Evolutionary conservation across 2,888 invertebrate species (phyloP).

Genomic region (Axea sp.): DNA sequence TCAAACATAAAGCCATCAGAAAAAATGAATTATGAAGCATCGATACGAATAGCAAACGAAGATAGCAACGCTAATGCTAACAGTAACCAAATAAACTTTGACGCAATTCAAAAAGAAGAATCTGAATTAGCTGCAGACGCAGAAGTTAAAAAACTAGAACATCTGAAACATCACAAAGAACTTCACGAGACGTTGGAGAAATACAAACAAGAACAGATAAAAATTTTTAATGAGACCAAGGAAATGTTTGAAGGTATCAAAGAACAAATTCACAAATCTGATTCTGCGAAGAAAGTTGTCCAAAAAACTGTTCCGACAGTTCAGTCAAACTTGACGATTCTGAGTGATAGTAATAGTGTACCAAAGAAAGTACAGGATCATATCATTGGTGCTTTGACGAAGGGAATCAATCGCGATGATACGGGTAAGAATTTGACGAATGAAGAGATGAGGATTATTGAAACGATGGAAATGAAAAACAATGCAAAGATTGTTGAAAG

Average conservation of each 20-base stretch:
- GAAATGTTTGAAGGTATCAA: constrained; percentile 83
- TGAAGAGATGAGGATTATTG: too few species aligned
- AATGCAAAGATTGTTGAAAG: constrained; percentile 38
- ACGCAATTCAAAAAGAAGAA: constrained; percentile 79
- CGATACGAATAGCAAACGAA: constrained; percentile 71
- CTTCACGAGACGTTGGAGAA: constrained; percentile 82
- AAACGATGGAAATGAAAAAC: not conserved
- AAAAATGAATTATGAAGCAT: constrained; percentile 1
- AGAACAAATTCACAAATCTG: constrained; percentile 74
- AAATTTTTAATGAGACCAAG: constrained; percentile 85
- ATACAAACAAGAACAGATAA: constrained; percentile 85
- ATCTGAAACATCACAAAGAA: constrained; percentile 75
- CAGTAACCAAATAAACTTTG: constrained; percentile 75
- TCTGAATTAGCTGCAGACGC: constrained; percentile 79
- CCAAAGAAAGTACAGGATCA: constrained; percentile 57
- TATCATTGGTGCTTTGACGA: constrained; percentile 70
- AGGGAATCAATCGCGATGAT: constrained; percentile 67
- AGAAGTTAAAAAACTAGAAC: constrained; percentile 72
- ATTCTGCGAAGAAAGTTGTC: constrained; percentile 78
- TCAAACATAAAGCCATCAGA: constrained; percentile 65
- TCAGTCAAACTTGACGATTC: not conserved
- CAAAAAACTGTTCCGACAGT: constrained; percentile 70
- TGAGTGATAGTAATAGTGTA: not conserved
- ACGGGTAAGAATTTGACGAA: constrained; percentile 68
- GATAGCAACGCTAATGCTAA: constrained; percentile 70